These are phyloP conservation scores for Rhinophrynus dorsalis DNA, from an alignment of 2,797 vertebrate genomes.

Conservation along the genomic window DNA sequence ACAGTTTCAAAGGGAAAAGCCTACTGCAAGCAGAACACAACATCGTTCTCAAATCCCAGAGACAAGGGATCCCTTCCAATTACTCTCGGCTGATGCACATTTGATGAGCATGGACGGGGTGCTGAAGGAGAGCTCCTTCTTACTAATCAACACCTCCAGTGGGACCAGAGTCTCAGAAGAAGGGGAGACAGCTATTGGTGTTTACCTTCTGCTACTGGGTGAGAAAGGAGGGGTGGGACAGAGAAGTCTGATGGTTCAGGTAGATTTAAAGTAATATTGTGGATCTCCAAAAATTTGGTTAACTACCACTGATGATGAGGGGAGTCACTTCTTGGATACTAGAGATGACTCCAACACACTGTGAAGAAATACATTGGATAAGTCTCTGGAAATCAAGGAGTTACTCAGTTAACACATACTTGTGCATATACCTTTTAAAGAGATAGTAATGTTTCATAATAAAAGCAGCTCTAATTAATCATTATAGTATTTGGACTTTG, in stretches of 20 bases:
- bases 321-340: no score
- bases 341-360: no score
- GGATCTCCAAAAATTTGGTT: no score
- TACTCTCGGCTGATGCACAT: not conserved
- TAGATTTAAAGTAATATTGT: not conserved
- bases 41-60: not conserved
- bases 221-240: conserved; percentile 1
- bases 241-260: not conserved
- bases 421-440: no score
- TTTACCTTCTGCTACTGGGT: conserved; percentile 46
- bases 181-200: conserved; percentile 11
- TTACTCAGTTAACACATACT: no score
- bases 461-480: no score
- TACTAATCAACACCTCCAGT: conserved; percentile 14
- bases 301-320: no score
- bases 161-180: conserved; percentile 22
- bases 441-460: no score
- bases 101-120: not conserved
- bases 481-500: no score
- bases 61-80: not conserved
- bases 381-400: no score
- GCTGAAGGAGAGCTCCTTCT: conserved; percentile 1
- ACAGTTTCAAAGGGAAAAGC: not conserved
- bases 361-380: no score
- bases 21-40: not conserved